Evolutionary conservation across 2,113 vertebrate genomes (phyloP), one percentile per base, ranked within the genome.

Genomic region (Podarcis raffonei): DNA sequence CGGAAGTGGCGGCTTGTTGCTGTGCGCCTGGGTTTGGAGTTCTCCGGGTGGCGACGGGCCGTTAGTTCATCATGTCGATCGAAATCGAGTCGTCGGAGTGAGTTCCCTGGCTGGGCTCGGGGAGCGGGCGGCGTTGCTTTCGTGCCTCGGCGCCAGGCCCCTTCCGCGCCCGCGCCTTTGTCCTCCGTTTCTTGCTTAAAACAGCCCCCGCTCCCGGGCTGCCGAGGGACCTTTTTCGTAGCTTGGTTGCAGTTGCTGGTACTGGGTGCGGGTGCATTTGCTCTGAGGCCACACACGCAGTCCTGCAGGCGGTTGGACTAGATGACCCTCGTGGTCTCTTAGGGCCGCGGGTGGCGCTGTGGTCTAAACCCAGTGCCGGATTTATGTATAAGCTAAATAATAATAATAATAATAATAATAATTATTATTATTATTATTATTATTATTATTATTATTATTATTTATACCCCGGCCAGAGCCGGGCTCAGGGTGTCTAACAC

Each of bases 71-170:
- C 11, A 97, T 97, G 97, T 97, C 97, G 27, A 97, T 97, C 79
- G 97, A 97, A 92, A 97, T 97, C 91, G 97, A 97, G 89, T 97
- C 96, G 16, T 97, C 96, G 0, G 96, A 97, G 96, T 97, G 39
- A 76, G 96, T 93, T 1, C 18, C 22, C 57, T 48, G 57, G 1
- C 1, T 65, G 7, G 82, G 57, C 15, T 20, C 5, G 16, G 6
- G 39, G 35, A 0, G 9, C 1, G 0, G 37, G 7, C 0, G 2
- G 11, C 4, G 37, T 15, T 37, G 48, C 48, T 85, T 27, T 37
- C 0, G 13, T 5, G 15, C 23, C 59, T 22, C n/a, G n/a, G 0
- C 0, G 48, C 20, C 8, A 0, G 30, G 5, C 0, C 2, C n/a
- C 25, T 68, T 20, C 75, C 16, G 6, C 30, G 9, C 37, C 15